A percentile compares a stretch with the other conserved stretches of the same genome.
Evolutionary conservation across 2,888 invertebrate genomes (phyloP).

Genomic region (Pseudococcus viburni): DNA sequence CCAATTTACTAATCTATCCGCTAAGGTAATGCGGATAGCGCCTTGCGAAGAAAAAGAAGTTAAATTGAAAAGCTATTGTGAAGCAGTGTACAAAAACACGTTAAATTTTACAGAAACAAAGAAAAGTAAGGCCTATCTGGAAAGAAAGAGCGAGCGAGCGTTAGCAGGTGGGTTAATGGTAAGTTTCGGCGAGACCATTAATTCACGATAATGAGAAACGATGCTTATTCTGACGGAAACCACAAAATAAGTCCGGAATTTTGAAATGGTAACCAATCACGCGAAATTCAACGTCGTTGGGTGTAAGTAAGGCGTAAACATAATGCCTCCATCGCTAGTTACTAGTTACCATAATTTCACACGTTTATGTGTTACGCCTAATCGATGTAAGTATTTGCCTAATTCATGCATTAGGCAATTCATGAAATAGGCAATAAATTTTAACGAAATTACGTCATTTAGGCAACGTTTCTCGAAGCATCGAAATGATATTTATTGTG

Average conservation of each 20-base stretch:
- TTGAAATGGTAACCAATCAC: slow-evolving; percentile 28
- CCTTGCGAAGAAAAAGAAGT: not conserved
- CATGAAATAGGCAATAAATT: too few species aligned
- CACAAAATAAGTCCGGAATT: slow-evolving; percentile 24
- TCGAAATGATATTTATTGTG: too few species aligned
- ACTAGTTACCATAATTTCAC: too few species aligned
- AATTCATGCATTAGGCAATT: too few species aligned
- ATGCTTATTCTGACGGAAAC: slow-evolving; percentile 23
- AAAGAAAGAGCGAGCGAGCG: not conserved
- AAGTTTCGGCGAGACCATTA: slow-evolving; percentile 25
- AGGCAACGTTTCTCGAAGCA: too few species aligned
- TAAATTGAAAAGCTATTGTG: slow-evolving; percentile 21
- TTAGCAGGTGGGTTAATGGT: slow-evolving; percentile 14
- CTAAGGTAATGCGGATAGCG: not conserved
- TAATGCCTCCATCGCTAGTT: not conserved
- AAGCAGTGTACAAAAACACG: not conserved
- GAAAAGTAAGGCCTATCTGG: not conserved
- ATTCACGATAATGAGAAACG: slow-evolving; percentile 39
- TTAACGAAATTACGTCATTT: too few species aligned
- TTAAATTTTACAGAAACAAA: slow-evolving; percentile 7
- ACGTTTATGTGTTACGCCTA: too few species aligned
- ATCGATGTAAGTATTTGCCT: too few species aligned
- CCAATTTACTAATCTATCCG: slow-evolving; percentile 18
- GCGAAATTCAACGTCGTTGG: slow-evolving; percentile 19
- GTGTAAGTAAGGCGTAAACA: not conserved